Evolutionary conservation across 2,888 invertebrate species (phyloP), one percentile per base, ranked within the genome.

Genomic region (Netelia fuscicornis): DNA sequence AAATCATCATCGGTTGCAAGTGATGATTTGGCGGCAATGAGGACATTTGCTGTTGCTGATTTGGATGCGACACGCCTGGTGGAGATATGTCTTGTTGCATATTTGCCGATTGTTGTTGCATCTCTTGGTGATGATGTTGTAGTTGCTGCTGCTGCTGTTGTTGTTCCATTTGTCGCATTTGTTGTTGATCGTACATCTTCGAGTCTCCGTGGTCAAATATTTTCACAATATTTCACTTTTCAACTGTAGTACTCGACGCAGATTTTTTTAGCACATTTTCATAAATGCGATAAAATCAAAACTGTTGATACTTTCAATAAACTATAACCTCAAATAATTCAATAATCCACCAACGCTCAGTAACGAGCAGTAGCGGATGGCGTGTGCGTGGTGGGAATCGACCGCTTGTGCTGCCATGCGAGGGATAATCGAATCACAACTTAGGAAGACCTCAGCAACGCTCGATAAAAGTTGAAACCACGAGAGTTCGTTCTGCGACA

Each of bases 61-160:
- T 79, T 0, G 58, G 80, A 58, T 78, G 87, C 30, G 75, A 87
- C 9, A 83, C 77, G 9, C 81, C 81, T 0, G 86, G 86, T 9
- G 89, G 87, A 17, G 90, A 84, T 52, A 84, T 84, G 13, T 84
- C 84, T 54, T 79, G 83, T 13, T 78, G 88, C 52, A 91, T 90
- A 3, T 89, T 90, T 83, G 90, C 87, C 85, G 91, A 87, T 87
- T 91, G 91, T 11, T 89, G 86, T 82, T 91, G 90, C 89, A 91
- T 91, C 81, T 92, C 91, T 62, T 75, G 83, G 20, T 75, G 81
- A 67, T 68, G 60, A 2, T 72, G 72, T 10, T 42, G 37, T 37
- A 37, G 37, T 37, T 37, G 37, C 37, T 37, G 56, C 30, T 72
- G 80, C 72, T 70, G 81, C 20, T 60, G 74, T 6, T 84, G 84